Base-by-base conservation (phyloP, 2,113 vertebrate genomes). In the Myotis davidii region DNA sequence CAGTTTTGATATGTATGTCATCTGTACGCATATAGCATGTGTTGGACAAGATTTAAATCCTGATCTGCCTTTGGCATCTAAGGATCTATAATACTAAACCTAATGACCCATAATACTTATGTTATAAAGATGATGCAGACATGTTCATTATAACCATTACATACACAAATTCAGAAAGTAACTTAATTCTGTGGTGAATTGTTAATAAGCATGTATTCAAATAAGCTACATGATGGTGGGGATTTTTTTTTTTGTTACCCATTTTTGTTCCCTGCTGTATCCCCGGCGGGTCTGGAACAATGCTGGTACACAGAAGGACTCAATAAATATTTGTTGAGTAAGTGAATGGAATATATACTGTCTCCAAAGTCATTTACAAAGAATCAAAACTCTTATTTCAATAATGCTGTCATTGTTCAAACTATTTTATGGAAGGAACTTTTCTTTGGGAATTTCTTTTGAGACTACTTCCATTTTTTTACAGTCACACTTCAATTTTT, bases 401-500 rank as follows among this genome's bases (percentile, higher is more conserved):
- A 23, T 85, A 93, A 61, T 78, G 56, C 14, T 37, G 52, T 34
- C 79, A 42, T 54, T 64, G 59, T n/a, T 85, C 61, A 59, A 56
- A 67, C n/a, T 65, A 12, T 85, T 91, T 85, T 94, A 88, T 45
- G 9, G 37, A 72, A 93, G 9, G 10, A 84, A 64, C 2, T 69
- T 87, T 81, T 85, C 29, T 78, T 83, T 65, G 78, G 78, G 21
- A 84, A 87, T 89, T 93, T 72, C 45, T 18, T 56, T 83, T 61
- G 70, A 76, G 59, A 37, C 16, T 32, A 45, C 37, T 79, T 18
- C 13, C 25, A 32, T 54, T 61, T 17, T 1, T 96, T 90, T 52
- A 67, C 21, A 94, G 56, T 25, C 56, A 21, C 82, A 52, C 9
- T 94, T 97, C 81, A 77, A 85, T 61, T 93, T 95, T 89, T 45